Evolutionary conservation across 1,140 invertebrate genomes (phyloP), one percentile per base, ranked within the genome.

Genomic region (Brachionus sp.): DNA sequence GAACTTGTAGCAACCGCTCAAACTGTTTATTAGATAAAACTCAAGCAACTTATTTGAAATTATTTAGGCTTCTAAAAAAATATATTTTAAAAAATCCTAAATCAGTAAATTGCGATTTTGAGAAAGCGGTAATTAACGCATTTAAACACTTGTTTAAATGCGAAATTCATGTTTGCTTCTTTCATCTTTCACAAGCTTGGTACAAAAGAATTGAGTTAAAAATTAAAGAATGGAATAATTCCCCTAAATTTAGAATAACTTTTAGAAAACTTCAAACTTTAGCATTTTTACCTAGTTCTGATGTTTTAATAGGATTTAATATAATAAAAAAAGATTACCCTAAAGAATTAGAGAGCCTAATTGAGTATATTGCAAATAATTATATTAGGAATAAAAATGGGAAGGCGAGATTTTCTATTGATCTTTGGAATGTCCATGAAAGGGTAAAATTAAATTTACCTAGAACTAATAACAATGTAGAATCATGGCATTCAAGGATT

Each of bases 31-130:
- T 44, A 44, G 42, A 44, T 44, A 44, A 44, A 44, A 44, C 42
- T 44, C 42, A 44, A 44, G 42, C 42, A 44, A 44, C 42, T 44
- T 44, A 44, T 44, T 44, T 44, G 42, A 44, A 44, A 44, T 44
- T 44, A 44, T 44, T 44, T 44, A 44, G 42, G 42, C 42, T 44
- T 44, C 42, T 44, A 44, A 44, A 44, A 44, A 44, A 44, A 44
- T 44, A 44, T 44, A 44, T 44, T 44, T 44, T 44, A 44, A 44
- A 44, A 44, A 44, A 44, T 44, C 42, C 42, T 44, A 44, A 44
- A 44, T 66, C 62, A 23, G 62, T 66, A 23, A 66, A 66, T 66
- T 66, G 62, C 29, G 62, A 66, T 29, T 66, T 66, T 66, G 16
- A 66, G 62, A 25, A 25, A 66, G 62, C 62, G 16, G 62, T 23